Evolutionary conservation across 2,113 vertebrate species (phyloP).

Genomic region (Conger conger): DNA sequence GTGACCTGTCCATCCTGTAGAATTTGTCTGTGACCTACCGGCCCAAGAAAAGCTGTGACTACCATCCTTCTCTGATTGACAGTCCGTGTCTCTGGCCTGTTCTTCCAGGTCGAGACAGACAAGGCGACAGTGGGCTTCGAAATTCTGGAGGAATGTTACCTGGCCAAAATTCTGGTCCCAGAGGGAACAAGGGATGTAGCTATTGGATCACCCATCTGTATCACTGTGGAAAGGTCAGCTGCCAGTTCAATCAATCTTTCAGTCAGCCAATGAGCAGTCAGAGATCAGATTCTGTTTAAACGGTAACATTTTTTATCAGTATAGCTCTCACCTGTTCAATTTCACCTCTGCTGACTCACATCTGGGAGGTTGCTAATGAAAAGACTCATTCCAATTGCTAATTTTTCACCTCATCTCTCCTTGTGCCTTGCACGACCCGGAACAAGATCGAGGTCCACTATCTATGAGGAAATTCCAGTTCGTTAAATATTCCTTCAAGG

Average conservation of each 20-base stretch:
- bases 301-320: no score
- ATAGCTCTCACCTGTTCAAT: no score
- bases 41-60: neutral
- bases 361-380: no score
- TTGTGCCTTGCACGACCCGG: no score
- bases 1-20: no score
- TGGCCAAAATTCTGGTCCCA: constrained; percentile 93
- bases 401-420: no score
- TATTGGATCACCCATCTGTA: constrained; percentile 89
- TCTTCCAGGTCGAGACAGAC: constrained; percentile 89
- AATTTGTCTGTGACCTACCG: neutral
- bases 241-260: neutral
- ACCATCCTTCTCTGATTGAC: neutral
- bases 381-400: no score
- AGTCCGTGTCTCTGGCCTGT: neutral
- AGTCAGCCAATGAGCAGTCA: neutral
- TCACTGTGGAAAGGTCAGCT: constrained; percentile 90
- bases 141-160: constrained; percentile 88
- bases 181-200: constrained; percentile 91
- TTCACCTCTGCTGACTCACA: no score
- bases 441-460: no score
- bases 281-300: no score
- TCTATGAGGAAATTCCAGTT: no score
- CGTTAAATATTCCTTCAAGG: no score
- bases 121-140: constrained; percentile 99